Base-by-base conservation (phyloP, 1,140 invertebrate genomes). In the Dufourea novaeangliae region DNA sequence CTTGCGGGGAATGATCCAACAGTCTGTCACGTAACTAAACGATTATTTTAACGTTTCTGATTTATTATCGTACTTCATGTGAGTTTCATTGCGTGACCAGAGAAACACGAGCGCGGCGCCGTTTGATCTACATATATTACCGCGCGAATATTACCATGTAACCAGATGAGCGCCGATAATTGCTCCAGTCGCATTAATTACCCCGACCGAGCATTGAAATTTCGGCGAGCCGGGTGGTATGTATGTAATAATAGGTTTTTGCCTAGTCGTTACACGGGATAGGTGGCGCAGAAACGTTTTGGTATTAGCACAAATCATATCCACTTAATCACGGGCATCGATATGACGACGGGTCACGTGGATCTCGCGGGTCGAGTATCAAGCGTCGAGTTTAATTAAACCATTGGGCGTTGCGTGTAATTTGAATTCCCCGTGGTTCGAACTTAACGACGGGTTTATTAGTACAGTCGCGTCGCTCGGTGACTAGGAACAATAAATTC, bases 201-300 rank as follows among this genome's bases (percentile, higher is more conserved):
- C n/a, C n/a, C 46, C 46, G 46, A 17, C 4, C 46, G 46, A n/a
- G 5, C 46, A 8, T n/a, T 50, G 20, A n/a, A 50, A 8, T n/a
- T 1, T 2, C 46, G 5, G 20, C 6, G 46, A 37, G 6, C 46
- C n/a, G n/a, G n/a, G n/a, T n/a, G n/a, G n/a, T n/a, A n/a, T n/a
- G n/a, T n/a, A 50, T 50, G 20, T 50, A 50, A 50, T 50, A 50
- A 50, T 50, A 50, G 46, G 46, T 50, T 50, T 50, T 50, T 50
- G 46, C n/a, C n/a, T 17, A 7, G 46, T n/a, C 46, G 46, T 50
- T 50, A 50, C 20, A n/a, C 46, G n/a, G n/a, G n/a, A n/a, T n/a
- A n/a, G n/a, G n/a, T n/a, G 46, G 34, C 1, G 20, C 46, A n/a
- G 46, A 7, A 50, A 50, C 46, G 46, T 50, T 50, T n/a, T n/a